A percentile compares a stretch with the other conserved stretches of the same genome.
These are phyloP conservation scores for Setophaga kirtlandii DNA, from an alignment of 2,113 vertebrate species.

Conservation along the genomic window DNA sequence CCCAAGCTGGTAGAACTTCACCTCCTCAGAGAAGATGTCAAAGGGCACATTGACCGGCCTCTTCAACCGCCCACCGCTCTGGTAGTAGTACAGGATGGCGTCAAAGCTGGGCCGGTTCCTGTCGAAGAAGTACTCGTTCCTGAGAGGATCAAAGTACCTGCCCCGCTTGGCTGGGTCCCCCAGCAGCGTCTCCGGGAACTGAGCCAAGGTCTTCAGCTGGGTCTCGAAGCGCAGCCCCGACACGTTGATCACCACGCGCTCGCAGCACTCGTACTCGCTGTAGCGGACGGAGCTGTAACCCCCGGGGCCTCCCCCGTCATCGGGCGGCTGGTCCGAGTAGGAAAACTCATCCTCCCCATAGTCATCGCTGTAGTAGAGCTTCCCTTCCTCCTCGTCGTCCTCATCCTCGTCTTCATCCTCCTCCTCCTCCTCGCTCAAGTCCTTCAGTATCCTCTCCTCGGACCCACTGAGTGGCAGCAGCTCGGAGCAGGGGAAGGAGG, in stretches of 20 bases:
- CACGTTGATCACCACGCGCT: conserved; percentile 96
- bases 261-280: conserved; percentile 91
- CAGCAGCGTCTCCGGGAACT: conserved; percentile 94
- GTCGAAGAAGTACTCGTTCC: conserved; percentile 99
- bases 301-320: conserved; percentile 69
- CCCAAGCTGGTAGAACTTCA: conserved; percentile 97
- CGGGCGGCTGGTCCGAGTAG: conserved; percentile 83
- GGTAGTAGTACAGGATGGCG: conserved; percentile 96
- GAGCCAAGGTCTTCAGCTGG: conserved; percentile 92
- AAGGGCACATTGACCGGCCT: conserved; percentile 94
- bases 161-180: conserved; percentile 92
- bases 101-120: conserved; percentile 96
- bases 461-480: conserved; percentile 91
- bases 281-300: conserved; percentile 87
- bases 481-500: conserved; percentile 88
- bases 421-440: conserved; percentile 88
- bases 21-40: conserved; percentile 97
- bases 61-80: conserved; percentile 94
- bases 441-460: conserved; percentile 92
- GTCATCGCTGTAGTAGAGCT: conserved; percentile 83
- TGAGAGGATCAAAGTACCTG: conserved; percentile 94
- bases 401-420: conserved; percentile 83
- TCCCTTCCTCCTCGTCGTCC: conserved; percentile 78
- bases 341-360: conserved; percentile 87
- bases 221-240: conserved; percentile 96